Percentiles rank a stretch among this genome's conserved stretches.
phyloP scores from a whole-genome alignment of 1,140 invertebrate species.

The Zaprionus capensis region DNA sequence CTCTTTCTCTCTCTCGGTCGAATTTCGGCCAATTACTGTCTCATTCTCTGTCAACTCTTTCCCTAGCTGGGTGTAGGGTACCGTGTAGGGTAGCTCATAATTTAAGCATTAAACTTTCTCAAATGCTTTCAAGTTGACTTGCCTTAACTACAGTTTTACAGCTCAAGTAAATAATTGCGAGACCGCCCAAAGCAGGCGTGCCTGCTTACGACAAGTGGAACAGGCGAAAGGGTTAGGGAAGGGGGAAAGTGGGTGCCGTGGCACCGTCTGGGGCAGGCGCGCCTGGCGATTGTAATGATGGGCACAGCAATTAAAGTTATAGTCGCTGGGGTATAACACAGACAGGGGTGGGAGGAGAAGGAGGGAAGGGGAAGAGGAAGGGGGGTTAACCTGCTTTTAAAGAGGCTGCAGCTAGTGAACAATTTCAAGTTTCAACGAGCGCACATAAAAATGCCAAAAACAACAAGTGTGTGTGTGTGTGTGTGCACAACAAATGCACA shows the following conservation, averaged over 20 bases:
- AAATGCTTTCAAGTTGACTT: constrained; percentile 82
- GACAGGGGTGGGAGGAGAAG: neutral
- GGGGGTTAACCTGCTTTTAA: constrained; percentile 28
- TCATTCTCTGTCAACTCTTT: constrained; percentile 82
- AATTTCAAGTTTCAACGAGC: constrained; percentile 65
- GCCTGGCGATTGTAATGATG: constrained; percentile 73
- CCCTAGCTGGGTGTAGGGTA: neutral
- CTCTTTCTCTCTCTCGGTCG: constrained; percentile 60
- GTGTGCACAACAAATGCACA: constrained; percentile 23
- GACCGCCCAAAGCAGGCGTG: constrained; percentile 20
- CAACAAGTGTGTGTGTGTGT: constrained; percentile 24
- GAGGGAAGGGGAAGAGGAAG: too few species aligned
- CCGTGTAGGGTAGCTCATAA: constrained; percentile 65
- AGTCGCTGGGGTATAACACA: constrained; percentile 28
- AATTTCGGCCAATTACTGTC: constrained; percentile 79
- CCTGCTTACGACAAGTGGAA: neutral
- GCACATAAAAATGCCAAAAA: constrained; percentile 75
- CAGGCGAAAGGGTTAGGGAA: neutral
- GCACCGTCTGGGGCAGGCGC: constrained; percentile 15
- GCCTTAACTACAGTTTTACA: constrained; percentile 81
- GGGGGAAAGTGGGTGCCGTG: neutral
- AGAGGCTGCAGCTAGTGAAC: constrained; percentile 42
- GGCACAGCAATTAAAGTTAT: constrained; percentile 77
- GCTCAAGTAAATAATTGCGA: constrained; percentile 81
- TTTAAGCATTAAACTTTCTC: constrained; percentile 82